A percentile compares a stretch with the other conserved stretches of the same genome.
phyloP scores from a whole-genome alignment of 2,113 vertebrate species.

The Falcunculus frontatus region DNA sequence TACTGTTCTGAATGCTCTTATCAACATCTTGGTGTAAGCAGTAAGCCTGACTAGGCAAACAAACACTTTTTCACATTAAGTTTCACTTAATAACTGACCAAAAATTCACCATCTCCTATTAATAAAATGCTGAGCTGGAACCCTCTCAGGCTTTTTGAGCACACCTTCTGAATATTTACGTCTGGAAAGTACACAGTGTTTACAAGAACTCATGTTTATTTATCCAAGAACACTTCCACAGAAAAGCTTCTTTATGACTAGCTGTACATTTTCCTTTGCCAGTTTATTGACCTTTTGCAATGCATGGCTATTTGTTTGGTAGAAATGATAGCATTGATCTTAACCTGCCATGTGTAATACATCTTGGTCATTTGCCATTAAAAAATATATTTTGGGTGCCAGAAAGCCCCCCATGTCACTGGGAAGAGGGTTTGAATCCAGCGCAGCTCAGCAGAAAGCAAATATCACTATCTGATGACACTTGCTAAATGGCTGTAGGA shows the following conservation, averaged over 20 bases:
- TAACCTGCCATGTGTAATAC: background rate
- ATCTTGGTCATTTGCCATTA: background rate
- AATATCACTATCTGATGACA: background rate
- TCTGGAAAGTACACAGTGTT: conserved; percentile 50
- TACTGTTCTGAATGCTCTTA: conserved; percentile 62
- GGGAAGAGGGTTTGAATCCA: background rate
- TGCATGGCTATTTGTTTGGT: background rate
- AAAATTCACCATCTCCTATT: conserved; percentile 40
- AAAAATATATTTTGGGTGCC: background rate
- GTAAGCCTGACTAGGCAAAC: conserved; percentile 46
- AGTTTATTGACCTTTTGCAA: conserved; percentile 34
- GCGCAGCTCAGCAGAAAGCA: background rate
- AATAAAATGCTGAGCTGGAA: conserved; percentile 49
- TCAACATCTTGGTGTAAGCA: conserved; percentile 61
- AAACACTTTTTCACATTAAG: conserved; percentile 20
- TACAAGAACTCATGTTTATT: conserved; percentile 53
- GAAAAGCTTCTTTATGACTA: conserved; percentile 49
- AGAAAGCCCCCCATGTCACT: background rate
- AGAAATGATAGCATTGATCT: background rate
- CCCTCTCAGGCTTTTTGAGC: conserved; percentile 18
- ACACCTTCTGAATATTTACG: conserved; percentile 60
- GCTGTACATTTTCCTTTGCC: conserved; percentile 3
- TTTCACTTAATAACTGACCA: conserved; percentile 20
- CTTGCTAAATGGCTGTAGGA: background rate
- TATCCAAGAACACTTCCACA: conserved; percentile 39